Base-by-base conservation (phyloP, 2,888 invertebrate species). In the Heliothis peltigera region DNA sequence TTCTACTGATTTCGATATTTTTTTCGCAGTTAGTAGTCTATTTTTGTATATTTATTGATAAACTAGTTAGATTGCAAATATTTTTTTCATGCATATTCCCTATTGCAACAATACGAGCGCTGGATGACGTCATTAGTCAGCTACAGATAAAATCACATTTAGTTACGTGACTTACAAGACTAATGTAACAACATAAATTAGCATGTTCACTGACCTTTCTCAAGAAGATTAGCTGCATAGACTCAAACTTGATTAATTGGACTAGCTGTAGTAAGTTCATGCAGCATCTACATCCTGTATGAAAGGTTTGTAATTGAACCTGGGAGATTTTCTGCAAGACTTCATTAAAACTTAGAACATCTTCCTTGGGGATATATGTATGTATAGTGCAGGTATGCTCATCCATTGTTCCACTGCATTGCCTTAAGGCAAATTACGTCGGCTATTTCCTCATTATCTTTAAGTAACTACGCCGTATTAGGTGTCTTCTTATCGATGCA, bases 111-210 rank as follows among this genome's bases (percentile, higher is more conserved):
- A 17, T 22, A 15, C 6, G 46, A 46, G 48, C 21, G 7, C 10
- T 5, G 35, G 43, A 44, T 51, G 58, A 39, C 55, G 54, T 60
- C 59, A 55, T 21, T 46, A 15, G 42, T 42, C 32, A 42, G 7
- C 19, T 21, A 17, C 2, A 52, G 74, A 75, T 77, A 73, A 43
- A 32, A 72, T 62, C 61, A 55, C 43, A 46, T 42, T 22, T 18
- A 18, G 53, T 61, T 59, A 77, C 74, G 73, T 74, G 74, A 59
- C 44, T 8, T 44, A 51, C 47, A 56, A 49, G 42, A 53, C 25
- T 65, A 42, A 65, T 77, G 42, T n/a, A 7, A 22, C 46, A 55
- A 17, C 32, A 69, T 75, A 51, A 54, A 75, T 59, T 51, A 54
- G 32, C 42, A 46, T 68, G 54, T 55, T 25, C 54, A 43, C 46